Base-by-base conservation (phyloP, 2,888 invertebrate genomes). In the Rhamphomyia laevipes region DNA sequence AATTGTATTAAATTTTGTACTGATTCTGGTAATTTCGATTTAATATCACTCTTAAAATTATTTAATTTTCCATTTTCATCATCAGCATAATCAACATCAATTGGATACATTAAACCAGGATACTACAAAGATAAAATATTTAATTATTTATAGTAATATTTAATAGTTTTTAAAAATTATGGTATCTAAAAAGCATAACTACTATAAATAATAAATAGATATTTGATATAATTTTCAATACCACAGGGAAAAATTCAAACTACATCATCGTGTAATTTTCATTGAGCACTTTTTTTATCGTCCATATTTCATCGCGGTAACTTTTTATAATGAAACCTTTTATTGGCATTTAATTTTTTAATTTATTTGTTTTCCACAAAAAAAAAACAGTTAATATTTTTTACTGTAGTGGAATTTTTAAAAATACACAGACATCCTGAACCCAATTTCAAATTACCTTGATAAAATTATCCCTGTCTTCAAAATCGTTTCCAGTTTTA, bases 1-100 rank as follows among this genome's bases (percentile, higher is more conserved):
- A 86, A 75, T 51, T 79, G 76, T 17, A 99, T 77, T 4, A 99
- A 73, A 52, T 85, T 78, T 67, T 96, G 93, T 1, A 99, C 81
- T 0, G 86, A 75, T 60, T 76, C 67, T 0, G 81, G 74, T 13
- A 99, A 73, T 44, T 81, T 81, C 16, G 90, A 92, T 43, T 74
- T 63, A 18, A 63, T 55, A 2, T 81, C 63, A 17, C 67, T 61
- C 2, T 65, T 59, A 1, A 66, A 55, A n/a, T 60, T 52, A 2
- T 56, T 5, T 16, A 45, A 40, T 5, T 51, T 27, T 37, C 45
- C 51, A 3, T 72, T 66, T 0, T 71, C 65, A 1, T 76, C 74
- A 21, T 80, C 79, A 4, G 82, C 82, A 64, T 91, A 91, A 67
- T 95, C 94, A 56, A 97, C 77, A 51, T 99, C 96, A 43, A 97